Percentiles rank a stretch among this genome's conserved stretches.
Conservation (phyloP, 2,113 vertebrate genomes). For the Saguinus midas region DNA sequence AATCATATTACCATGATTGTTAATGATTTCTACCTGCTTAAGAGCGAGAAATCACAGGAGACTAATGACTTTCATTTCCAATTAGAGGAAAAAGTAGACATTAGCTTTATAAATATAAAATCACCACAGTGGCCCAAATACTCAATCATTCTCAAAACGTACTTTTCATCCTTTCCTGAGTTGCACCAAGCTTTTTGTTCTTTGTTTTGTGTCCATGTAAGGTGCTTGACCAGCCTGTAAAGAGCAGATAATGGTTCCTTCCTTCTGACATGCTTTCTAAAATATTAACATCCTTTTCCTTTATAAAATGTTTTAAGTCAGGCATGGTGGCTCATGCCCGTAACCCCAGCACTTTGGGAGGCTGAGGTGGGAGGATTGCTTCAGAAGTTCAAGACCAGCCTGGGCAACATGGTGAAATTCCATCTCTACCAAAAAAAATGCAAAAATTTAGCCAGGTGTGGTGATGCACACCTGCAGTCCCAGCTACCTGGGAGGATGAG, state of each 20-base stretch:
- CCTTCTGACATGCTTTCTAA: background rate
- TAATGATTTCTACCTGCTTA: constrained; percentile 24
- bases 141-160: background rate
- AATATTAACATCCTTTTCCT: background rate
- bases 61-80: background rate
- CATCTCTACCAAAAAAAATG: too few species aligned
- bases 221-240: background rate
- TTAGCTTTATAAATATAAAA: background rate
- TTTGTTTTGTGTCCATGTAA: background rate
- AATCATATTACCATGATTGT: background rate
- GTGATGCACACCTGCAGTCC: too few species aligned
- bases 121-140: background rate
- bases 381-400: too few species aligned
- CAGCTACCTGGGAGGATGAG: too few species aligned
- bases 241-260: background rate
- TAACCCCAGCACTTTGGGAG: too few species aligned
- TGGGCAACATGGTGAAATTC: too few species aligned
- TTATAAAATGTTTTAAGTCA: background rate
- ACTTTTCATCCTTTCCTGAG: background rate
- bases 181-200: background rate
- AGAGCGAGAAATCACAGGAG: background rate
- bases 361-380: too few species aligned
- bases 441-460: too few species aligned
- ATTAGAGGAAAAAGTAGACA: background rate
- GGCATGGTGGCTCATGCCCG: too few species aligned